A percentile compares a stretch with the other conserved stretches of the same genome.
These are phyloP conservation scores for Labia minor DNA, from an alignment of 2,888 invertebrate species.

Conservation along the genomic window DNA sequence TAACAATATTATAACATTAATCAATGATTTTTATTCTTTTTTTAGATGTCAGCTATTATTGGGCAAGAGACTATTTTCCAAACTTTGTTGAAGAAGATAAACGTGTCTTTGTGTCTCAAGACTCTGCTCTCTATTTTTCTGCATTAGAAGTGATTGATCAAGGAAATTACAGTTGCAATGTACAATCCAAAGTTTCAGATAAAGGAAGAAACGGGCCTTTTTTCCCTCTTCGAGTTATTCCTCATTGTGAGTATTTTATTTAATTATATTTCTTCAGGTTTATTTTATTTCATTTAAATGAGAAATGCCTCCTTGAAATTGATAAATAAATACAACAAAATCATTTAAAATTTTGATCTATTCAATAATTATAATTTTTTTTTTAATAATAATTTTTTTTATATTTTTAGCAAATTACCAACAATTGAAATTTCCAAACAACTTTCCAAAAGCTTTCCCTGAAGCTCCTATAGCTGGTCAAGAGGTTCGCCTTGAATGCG, in stretches of 20 bases:
- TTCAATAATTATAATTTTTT: slow-evolving; percentile 15
- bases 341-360: slow-evolving; percentile 15
- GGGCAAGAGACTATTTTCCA: slow-evolving; percentile 81
- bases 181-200: slow-evolving; percentile 75
- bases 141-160: slow-evolving; percentile 81
- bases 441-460: slow-evolving; percentile 91
- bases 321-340: background rate
- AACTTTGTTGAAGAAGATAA: slow-evolving; percentile 89
- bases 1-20: no score
- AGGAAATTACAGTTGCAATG: slow-evolving; percentile 85
- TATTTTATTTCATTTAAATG: background rate
- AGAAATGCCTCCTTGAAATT: background rate
- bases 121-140: slow-evolving; percentile 90
- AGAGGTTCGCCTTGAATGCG: slow-evolving; percentile 84
- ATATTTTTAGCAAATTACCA: slow-evolving; percentile 63
- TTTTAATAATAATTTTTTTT: no score
- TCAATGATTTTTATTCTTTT: slow-evolving; percentile 22
- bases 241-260: slow-evolving; percentile 51
- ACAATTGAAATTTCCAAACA: slow-evolving; percentile 82
- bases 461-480: slow-evolving; percentile 84
- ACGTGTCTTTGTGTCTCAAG: slow-evolving; percentile 84
- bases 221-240: slow-evolving; percentile 67
- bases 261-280: background rate
- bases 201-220: slow-evolving; percentile 84
- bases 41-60: slow-evolving; percentile 69